These are phyloP conservation scores for Philereme transversata DNA, from an alignment of 2,888 invertebrate genomes.

Conservation along the genomic window DNA sequence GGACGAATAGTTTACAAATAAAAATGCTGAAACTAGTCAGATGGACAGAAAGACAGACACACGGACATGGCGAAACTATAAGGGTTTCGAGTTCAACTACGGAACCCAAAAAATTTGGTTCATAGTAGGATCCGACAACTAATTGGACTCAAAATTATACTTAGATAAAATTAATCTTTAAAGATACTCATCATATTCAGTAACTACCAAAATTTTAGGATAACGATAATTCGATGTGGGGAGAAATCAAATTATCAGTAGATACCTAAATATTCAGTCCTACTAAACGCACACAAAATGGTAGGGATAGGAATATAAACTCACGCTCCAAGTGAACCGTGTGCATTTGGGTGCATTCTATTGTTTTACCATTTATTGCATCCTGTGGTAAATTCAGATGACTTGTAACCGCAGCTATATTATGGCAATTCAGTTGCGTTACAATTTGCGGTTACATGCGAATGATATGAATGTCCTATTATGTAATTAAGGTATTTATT, in stretches of 20 bases:
- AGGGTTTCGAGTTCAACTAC: no score
- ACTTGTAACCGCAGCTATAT: slow-evolving; percentile 19
- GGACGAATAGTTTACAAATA: no score
- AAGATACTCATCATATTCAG: no score
- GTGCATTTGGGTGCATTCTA: neutral
- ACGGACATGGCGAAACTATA: no score
- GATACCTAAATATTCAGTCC: neutral
- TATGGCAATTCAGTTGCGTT: slow-evolving; percentile 15
- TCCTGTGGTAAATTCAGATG: slow-evolving; percentile 12
- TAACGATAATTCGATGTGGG: no score
- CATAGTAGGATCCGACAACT: no score
- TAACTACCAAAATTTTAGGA: no score
- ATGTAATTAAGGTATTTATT: neutral
- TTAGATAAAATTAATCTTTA: no score
- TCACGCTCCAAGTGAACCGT: neutral
- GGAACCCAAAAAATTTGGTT: no score
- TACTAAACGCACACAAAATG: neutral
- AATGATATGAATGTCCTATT: slow-evolving; percentile 14
- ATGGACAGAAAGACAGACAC: no score
- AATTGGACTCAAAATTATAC: no score
- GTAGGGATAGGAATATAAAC: neutral
- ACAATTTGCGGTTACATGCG: slow-evolving; percentile 19
- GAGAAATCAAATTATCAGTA: neutral
- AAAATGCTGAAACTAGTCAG: no score
- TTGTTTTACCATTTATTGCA: slow-evolving; percentile 5